Conservation (phyloP, 2,797 vertebrate species). For the Chloroceryle amazona region DNA sequence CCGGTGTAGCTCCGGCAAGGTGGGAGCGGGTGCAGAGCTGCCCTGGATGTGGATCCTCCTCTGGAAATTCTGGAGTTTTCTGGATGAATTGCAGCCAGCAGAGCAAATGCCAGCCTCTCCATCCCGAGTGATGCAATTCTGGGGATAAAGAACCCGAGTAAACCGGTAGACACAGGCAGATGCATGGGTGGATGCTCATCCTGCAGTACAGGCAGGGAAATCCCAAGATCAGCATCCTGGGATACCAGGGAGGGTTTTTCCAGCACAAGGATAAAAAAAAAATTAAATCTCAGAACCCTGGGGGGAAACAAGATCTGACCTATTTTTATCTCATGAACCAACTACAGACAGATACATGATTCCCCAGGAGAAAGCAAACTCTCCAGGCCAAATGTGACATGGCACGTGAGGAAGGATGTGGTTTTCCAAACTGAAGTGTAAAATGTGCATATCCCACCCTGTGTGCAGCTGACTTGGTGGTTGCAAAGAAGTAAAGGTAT, state of each 20-base stretch:
- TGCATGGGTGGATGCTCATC: not conserved
- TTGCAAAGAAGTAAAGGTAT: not conserved
- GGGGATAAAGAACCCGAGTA: accelerated
- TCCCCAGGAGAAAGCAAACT: not conserved
- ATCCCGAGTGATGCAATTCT: accelerated
- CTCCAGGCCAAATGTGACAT: not conserved
- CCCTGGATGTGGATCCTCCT: accelerated
- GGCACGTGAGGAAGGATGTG: not conserved
- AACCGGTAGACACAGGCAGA: not conserved
- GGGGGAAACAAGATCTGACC: not conserved
- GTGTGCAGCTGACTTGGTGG: not conserved
- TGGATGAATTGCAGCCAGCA: not conserved
- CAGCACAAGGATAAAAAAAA: not conserved
- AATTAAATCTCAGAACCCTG: not conserved
- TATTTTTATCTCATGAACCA: not conserved
- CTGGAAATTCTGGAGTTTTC: not conserved
- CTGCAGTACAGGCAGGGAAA: not conserved
- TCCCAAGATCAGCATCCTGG: not conserved
- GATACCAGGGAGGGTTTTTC: not conserved
- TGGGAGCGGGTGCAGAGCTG: not conserved
- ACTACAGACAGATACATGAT: not conserved
- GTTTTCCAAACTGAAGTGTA: not conserved
- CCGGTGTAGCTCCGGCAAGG: accelerated
- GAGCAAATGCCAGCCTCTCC: not conserved
- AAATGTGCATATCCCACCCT: not conserved